phyloP scores from a whole-genome alignment of 2,797 vertebrate genomes.

The Macroramphosus scolopax region DNA sequence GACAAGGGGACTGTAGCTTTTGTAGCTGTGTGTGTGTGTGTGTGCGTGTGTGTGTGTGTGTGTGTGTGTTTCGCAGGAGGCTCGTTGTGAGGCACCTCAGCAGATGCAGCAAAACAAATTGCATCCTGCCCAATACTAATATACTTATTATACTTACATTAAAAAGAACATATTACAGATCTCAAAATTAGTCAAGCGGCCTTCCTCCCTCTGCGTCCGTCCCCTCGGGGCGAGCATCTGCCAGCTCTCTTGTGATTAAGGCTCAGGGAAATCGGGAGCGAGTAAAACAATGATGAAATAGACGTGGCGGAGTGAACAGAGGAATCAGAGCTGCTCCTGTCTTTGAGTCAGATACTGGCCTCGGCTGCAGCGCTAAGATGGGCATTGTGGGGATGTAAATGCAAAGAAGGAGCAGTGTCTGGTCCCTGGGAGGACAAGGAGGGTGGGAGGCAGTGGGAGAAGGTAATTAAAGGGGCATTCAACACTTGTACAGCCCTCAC shows the following conservation, averaged over 20 bases:
- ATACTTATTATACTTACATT: slow-evolving; percentile 6
- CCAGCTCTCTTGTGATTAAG: slow-evolving; percentile 31
- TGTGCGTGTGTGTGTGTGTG: slow-evolving; percentile 2
- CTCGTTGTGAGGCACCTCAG: too few species aligned
- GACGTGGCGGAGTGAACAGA: background rate
- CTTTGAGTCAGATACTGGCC: slow-evolving; percentile 1
- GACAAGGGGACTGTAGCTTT: too few species aligned
- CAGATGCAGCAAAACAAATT: too few species aligned
- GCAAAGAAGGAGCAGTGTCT: slow-evolving; percentile 36
- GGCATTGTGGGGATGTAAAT: slow-evolving; percentile 28
- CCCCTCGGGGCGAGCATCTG: slow-evolving; percentile 47
- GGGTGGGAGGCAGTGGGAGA: slow-evolving; percentile 9
- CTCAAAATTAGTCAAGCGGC: slow-evolving; percentile 25
- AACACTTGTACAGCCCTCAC: too few species aligned
- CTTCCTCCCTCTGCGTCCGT: slow-evolving; percentile 1
- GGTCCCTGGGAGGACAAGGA: slow-evolving; percentile 7
- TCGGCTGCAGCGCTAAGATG: background rate
- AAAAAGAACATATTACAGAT: background rate
- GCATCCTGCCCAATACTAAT: too few species aligned
- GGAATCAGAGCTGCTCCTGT: background rate
- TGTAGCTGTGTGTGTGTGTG: too few species aligned
- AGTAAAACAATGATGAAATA: slow-evolving; percentile 18
- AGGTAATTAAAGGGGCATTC: slow-evolving; percentile 6
- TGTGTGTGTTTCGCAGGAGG: too few species aligned
- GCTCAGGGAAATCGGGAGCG: slow-evolving; percentile 3